phyloP scores from a whole-genome alignment of 2,797 vertebrate genomes.

The Clarias platycephalus region DNA sequence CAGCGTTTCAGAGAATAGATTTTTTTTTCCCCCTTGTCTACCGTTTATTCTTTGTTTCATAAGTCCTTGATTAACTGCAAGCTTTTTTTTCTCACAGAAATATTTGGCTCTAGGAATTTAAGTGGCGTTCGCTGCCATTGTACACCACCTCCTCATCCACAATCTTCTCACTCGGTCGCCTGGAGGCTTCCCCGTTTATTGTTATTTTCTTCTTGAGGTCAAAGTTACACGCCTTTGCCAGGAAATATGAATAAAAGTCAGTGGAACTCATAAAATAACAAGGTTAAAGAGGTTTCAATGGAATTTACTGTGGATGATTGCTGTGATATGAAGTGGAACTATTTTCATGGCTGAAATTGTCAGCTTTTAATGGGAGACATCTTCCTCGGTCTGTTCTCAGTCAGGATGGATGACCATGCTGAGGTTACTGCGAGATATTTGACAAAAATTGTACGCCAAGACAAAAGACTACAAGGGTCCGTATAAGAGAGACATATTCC shows the following conservation, averaged over 20 bases:
- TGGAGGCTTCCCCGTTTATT: conserved; percentile 64
- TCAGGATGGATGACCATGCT: conserved; percentile 43
- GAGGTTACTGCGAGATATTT: conserved; percentile 58
- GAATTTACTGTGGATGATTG: conserved; percentile 58
- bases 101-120: conserved; percentile 25
- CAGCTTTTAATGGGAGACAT: conserved; percentile 64
- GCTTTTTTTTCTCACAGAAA: conserved; percentile 15
- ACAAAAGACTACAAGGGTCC: conserved; percentile 60
- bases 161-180: conserved; percentile 31
- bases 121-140: conserved; percentile 26
- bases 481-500: conserved; percentile 59
- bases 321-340: conserved; percentile 68
- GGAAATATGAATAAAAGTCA: conserved; percentile 70
- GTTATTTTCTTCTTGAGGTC: conserved; percentile 58
- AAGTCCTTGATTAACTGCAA: conserved; percentile 30
- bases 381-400: conserved; percentile 41
- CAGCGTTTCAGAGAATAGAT: conserved; percentile 22
- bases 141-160: conserved; percentile 28
- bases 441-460: conserved; percentile 59
- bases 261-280: conserved; percentile 51
- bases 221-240: conserved; percentile 57
- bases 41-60: conserved; percentile 35
- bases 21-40: conserved; percentile 18
- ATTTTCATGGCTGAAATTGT: conserved; percentile 68
- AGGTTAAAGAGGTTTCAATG: conserved; percentile 62